A percentile compares a stretch with the other conserved stretches of the same genome.
phyloP scores from a whole-genome alignment of 1,140 invertebrate species.

The Pogonomyrmex californicus region DNA sequence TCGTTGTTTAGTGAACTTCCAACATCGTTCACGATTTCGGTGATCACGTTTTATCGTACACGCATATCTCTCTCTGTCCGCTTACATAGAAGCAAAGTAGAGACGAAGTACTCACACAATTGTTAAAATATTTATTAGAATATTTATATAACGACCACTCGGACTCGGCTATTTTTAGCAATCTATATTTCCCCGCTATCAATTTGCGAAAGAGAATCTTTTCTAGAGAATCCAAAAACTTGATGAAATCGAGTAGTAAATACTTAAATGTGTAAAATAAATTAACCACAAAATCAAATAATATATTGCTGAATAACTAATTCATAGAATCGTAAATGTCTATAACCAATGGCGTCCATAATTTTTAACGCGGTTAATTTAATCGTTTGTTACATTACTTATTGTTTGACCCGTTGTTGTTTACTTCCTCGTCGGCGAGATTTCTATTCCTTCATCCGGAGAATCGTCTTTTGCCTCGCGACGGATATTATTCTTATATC shows the following conservation, averaged over 20 bases:
- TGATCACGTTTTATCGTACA: slow-evolving; percentile 57
- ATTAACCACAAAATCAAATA: not conserved
- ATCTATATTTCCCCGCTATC: slow-evolving; percentile 3
- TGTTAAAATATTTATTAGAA: slow-evolving; percentile 40
- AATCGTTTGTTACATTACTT: slow-evolving; percentile 43
- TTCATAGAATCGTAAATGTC: not conserved
- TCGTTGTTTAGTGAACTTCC: slow-evolving; percentile 78
- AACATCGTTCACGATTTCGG: slow-evolving; percentile 57
- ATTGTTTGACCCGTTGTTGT: not conserved
- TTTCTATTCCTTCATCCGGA: slow-evolving; percentile 38
- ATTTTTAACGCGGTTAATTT: slow-evolving; percentile 1
- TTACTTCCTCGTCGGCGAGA: slow-evolving; percentile 1
- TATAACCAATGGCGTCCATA: not conserved
- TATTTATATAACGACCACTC: slow-evolving; percentile 16
- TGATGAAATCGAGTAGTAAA: not conserved
- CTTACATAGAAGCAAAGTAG: slow-evolving; percentile 27
- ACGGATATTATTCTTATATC: slow-evolving; percentile 60
- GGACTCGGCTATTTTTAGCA: not conserved
- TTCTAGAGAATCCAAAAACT: not conserved
- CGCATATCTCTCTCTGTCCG: not conserved
- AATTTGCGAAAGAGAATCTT: too few relatives aligned
- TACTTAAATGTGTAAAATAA: not conserved
- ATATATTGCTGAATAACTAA: not conserved
- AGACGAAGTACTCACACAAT: not conserved
- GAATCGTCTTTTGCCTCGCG: not conserved